Base-by-base conservation (phyloP, 2,113 vertebrate genomes). In the Calyptomena viridis region DNA sequence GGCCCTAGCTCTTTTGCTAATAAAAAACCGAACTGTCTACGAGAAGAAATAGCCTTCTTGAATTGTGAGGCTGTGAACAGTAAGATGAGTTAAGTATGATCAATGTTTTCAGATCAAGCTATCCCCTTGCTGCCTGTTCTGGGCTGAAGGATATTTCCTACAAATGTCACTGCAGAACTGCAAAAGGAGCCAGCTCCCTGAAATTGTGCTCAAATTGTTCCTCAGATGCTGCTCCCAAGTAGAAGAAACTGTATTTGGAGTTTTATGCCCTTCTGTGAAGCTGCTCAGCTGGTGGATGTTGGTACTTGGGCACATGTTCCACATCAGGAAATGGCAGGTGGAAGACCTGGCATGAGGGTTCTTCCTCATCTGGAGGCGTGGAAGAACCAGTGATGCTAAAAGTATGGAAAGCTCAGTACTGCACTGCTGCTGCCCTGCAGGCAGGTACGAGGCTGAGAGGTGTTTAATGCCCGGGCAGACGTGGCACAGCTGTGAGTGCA, bases 401-500 rank as follows among this genome's bases (percentile, higher is more conserved):
- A 37, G 37, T 71, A 35, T 44, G n/a, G 28, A 40, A 52, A 63
- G 27, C 33, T 71, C 9, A 3, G 3, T 12, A 62, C 40, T 50
- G 47, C 17, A 27, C 50, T 87, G 37, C 68, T 62, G 80, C 35
- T 87, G 53, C 67, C 62, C 58, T 72, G 33, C 55, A 63, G 0
- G 0, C 9, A 8, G 1, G 3, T 79, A 4, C 22, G 1, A 4
- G 28, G n/a, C 55, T 87, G 52, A 58, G 46, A 80, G 59, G 4
- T 49, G 37, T n/a, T 40, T 68, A 56, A 4, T 80, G 63, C 49
- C 49, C 3, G 7, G 62, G 27, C 33, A 92, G 59, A 69, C 60
- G 35, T 73, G 40, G 63, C 55, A 18, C 44, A 60, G 63, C 28
- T 87, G 56, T 69, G 19, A 66, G 31, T 0, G 0, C 69, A 25